Conservation (phyloP, 35 echinoderm and acorn worm genomes). For the Ptychodera flava region DNA sequence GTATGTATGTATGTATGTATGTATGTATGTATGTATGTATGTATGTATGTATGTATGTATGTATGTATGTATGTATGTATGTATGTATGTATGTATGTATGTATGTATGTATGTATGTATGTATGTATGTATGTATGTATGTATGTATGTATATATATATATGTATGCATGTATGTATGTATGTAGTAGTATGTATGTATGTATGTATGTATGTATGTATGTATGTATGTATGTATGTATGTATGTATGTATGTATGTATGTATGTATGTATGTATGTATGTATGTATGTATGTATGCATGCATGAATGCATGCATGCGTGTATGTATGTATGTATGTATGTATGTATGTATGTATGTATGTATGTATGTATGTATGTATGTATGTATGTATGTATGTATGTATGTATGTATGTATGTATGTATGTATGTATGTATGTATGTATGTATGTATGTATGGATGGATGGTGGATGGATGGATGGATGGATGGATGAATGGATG, state of each 20-base stretch:
- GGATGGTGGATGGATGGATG: not conserved
- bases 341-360: not conserved
- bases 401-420: not conserved
- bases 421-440: constrained; percentile 2
- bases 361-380: not conserved
- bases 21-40: constrained; percentile 2
- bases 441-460: not conserved
- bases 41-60: not conserved
- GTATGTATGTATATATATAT: not conserved
- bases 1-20: constrained; percentile 2
- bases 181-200: constrained; percentile 2
- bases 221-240: constrained; percentile 9
- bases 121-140: not conserved
- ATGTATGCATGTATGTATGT: too few species aligned
- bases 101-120: not conserved
- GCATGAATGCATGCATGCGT: constrained; percentile 17
- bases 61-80: not conserved
- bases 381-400: not conserved
- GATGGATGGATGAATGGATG: too few species aligned
- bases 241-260: not conserved
- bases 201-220: constrained; percentile 2
- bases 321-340: constrained; percentile 26
- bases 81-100: not conserved
- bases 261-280: constrained; percentile 29
- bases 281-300: constrained; percentile 33